Evolutionary conservation across 2,797 vertebrate genomes (phyloP).

Genomic region (Paramormyrops hopkinsi): DNA sequence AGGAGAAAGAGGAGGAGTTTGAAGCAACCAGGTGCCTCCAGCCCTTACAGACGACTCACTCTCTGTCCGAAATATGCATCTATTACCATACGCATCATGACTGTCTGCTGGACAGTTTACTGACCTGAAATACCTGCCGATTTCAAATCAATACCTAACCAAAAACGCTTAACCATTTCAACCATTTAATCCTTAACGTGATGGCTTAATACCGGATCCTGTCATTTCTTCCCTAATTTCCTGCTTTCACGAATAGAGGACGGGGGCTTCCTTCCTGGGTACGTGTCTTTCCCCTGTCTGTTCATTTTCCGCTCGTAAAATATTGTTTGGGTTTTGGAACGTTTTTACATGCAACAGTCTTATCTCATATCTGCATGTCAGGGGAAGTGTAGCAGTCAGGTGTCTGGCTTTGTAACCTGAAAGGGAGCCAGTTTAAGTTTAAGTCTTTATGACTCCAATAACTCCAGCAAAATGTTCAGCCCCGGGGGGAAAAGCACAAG

Average conservation of each 20-base stretch:
- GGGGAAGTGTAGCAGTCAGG: neutral
- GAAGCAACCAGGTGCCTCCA: slow-evolving; percentile 58
- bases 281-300: slow-evolving; percentile 11
- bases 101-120: neutral
- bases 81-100: neutral
- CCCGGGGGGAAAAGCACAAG: neutral
- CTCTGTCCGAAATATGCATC: neutral
- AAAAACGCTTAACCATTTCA: neutral
- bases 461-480: neutral
- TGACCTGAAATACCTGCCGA: neutral
- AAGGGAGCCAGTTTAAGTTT: neutral
- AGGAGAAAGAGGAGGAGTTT: slow-evolving; percentile 73
- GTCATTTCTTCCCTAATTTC: neutral
- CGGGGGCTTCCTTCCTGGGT: slow-evolving; percentile 12
- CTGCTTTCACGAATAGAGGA: slow-evolving; percentile 7
- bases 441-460: neutral
- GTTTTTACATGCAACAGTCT: neutral
- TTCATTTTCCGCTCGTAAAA: neutral
- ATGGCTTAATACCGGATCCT: neutral
- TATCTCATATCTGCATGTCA: neutral
- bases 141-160: neutral
- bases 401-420: neutral
- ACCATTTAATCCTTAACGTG: neutral
- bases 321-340: neutral
- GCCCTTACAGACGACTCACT: neutral